These are phyloP conservation scores for Microtus agrestis DNA, from an alignment of 2,797 vertebrate genomes.

Conservation along the genomic window DNA sequence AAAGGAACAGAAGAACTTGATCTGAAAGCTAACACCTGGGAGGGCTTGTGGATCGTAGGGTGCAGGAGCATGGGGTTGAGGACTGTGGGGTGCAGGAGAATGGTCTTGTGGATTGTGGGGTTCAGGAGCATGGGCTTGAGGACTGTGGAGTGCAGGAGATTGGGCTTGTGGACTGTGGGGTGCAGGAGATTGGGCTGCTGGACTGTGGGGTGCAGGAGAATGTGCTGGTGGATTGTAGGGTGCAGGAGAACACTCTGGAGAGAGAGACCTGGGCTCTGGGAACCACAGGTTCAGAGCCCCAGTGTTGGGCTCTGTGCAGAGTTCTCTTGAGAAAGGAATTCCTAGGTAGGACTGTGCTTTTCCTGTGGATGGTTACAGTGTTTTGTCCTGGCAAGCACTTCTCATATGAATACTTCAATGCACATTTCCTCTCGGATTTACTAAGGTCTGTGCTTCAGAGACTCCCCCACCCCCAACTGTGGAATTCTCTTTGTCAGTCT, in stretches of 20 bases:
- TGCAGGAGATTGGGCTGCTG: too few species aligned
- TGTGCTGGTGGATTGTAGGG: too few species aligned
- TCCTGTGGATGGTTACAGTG: background rate
- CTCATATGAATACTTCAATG: background rate
- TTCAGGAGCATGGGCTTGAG: too few species aligned
- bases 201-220: too few species aligned
- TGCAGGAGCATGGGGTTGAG: too few species aligned
- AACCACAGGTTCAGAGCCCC: background rate
- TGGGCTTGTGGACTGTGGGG: too few species aligned
- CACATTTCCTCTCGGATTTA: conserved; percentile 10
- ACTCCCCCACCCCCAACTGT: background rate
- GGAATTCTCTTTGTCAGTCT: background rate
- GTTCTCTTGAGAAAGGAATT: background rate
- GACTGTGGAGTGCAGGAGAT: too few species aligned
- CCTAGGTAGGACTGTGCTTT: background rate
- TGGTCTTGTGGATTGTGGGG: too few species aligned
- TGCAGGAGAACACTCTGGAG: background rate
- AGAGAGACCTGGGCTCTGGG: background rate
- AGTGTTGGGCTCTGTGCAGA: background rate
- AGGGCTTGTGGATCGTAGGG: background rate
- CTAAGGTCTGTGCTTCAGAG: background rate
- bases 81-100: too few species aligned
- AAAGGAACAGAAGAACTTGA: background rate
- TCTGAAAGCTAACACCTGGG: background rate
- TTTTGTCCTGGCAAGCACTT: background rate